These are phyloP conservation scores for Pipa parva DNA, from an alignment of 2,113 vertebrate species.

Conservation along the genomic window DNA sequence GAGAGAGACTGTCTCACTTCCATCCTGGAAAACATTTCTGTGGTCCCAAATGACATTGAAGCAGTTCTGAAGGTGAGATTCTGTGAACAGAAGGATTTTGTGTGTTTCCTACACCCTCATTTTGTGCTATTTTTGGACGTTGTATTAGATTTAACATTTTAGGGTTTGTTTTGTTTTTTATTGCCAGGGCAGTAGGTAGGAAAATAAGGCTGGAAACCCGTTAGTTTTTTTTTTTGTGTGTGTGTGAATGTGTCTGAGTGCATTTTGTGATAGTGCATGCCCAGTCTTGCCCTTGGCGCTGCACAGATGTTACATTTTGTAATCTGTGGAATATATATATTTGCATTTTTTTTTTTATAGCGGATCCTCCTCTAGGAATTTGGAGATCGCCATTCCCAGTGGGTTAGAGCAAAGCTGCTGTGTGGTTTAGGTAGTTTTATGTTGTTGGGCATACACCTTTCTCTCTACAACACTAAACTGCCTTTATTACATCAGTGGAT, in stretches of 20 bases:
- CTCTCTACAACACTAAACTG: conserved; percentile 97
- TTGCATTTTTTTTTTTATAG: conserved; percentile 50
- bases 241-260: not conserved
- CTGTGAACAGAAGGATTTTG: not conserved
- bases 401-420: conserved; percentile 75
- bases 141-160: not conserved
- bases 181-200: not conserved
- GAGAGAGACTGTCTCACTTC: conserved; percentile 32
- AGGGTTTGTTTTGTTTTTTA: not conserved
- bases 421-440: conserved; percentile 99
- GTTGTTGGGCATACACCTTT: conserved; percentile 94
- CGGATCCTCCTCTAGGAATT: conserved; percentile 51
- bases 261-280: not conserved
- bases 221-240: not conserved
- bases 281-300: not conserved
- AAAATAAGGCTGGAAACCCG: not conserved
- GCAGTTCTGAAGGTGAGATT: conserved; percentile 56
- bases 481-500: conserved; percentile 95
- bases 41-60: conserved; percentile 50
- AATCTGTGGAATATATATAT: not conserved
- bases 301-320: not conserved
- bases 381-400: conserved; percentile 41
- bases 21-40: conserved; percentile 41
- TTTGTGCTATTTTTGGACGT: not conserved
- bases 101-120: too few relatives aligned